Base-by-base conservation (phyloP, 2,888 invertebrate genomes). In the Ernsta delagoae region DNA sequence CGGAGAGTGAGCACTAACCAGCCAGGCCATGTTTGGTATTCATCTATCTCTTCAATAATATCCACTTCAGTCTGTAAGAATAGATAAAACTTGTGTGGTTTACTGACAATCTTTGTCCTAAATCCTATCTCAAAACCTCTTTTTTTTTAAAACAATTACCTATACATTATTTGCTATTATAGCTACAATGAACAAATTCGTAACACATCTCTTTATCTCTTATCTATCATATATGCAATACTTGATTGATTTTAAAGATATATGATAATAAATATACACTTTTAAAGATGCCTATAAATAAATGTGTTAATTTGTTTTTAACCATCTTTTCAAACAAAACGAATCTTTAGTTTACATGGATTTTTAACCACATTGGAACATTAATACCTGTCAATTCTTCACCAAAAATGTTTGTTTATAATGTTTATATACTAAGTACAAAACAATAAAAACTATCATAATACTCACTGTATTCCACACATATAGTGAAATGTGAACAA, bases 1-100 rank as follows among this genome's bases (percentile, higher is more conserved):
- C n/a, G n/a, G n/a, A n/a, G n/a, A n/a, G n/a, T n/a, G 0, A 99
- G 95, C 72, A 99, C 98, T 73, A 99, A 94, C 97, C 98, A 98
- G 5, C 99, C 99, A 0, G 99, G 99, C 98, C 98, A 98, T 0
- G 99, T 98, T 89, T 99, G 98, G 90, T 98, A 99, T 83, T 99
- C 98, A 83, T 99, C 99, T 66, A 98, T 97, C 84, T 99, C 99
- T 85, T 98, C 98, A 77, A 99, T 97, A 62, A 98, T 97, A 86
- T 99, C 98, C 53, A 99, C 97, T 92, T 98, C 99, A 71, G 98
- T 98, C 98, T 99, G 87, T 9, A 6, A 83, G 83, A 65, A 62
- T 24, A 24, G 24, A 24, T 24, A 24, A 24, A 24, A 24, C 24
- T 24, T 24, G 24, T 24, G 24, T 3, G 24, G 24, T 1, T 53